Evolutionary conservation across 2,888 invertebrate genomes (phyloP), one percentile per base, ranked within the genome.

Genomic region (Eupithecia inturbata): DNA sequence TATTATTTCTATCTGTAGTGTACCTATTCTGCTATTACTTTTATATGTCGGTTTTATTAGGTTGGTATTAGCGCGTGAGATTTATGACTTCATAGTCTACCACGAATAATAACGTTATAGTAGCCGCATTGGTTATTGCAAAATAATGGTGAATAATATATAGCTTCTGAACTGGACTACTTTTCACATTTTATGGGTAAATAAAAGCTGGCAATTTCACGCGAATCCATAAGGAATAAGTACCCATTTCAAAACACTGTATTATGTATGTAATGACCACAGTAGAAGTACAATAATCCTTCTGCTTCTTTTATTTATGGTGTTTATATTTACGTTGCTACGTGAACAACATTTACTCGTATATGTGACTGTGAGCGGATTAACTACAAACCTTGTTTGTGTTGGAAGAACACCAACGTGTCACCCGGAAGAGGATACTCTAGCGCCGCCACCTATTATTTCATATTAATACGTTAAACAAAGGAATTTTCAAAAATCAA

Each of bases 51-150:
- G 57, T 57, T 57, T 57, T 57, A 26, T 57, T 26, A 57, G 22
- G 22, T 64, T 16, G n/a, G 63, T 31, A 64, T 64, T 31, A 64
- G 10, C 12, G 5, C 31, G 1, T 36, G 12, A 77, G 70, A 71
- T 82, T 83, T 85, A 85, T 70, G 73, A 78, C 69, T 72, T 75
- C 71, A 73, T 36, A 14, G 31, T 63, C 68, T 79, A 79, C 77
- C 74, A 70, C 78, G 80, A 79, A 80, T 74, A 80, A 78, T 79
- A 80, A 77, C 63, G 28, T 28, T 80, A 82, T 77, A 77, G 75
- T 76, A 72, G 74, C 78, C 68, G 73, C 76, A 75, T 74, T 75
- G 71, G 62, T 41, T 72, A 76, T 68, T 75, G 67, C 73, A 67
- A 69, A 78, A 79, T 71, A 78, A 75, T 73, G 74, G 78, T 68